Base-by-base conservation (phyloP, 1,140 invertebrate genomes). In the Drosophila littoralis region DNA sequence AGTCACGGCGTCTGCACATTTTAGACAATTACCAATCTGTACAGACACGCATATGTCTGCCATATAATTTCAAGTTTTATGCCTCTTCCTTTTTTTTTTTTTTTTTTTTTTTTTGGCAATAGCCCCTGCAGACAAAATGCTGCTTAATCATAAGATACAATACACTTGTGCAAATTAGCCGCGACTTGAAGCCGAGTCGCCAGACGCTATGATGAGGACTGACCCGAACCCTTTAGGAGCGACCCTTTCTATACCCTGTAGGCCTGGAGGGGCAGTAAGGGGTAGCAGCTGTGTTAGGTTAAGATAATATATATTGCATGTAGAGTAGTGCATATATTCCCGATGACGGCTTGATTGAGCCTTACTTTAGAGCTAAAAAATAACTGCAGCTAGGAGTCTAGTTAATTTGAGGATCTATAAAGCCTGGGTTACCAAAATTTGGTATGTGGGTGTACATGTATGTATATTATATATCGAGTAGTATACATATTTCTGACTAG, bases 141-240 rank as follows among this genome's bases (percentile, higher is more conserved):
- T 57, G 76, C 72, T 76, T 79, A 76, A 79, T 79, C 76, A 76
- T 76, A 79, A 76, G 63, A 54, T 71, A 57, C 72, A 63, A 52
- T 28, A 63, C 61, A 50, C 51, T 59, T 66, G 66, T 48, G 55
- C 72, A 76, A 79, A 79, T 79, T 78, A 78, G 76, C 73, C 67
- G 66, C 67, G 54, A 78, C 60, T 68, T 36, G 17, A 68, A 63
- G 57, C 67, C 50, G 38, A 60, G 43, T 43, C 38, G 17, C 52
- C 35, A 58, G 8, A 33, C 32, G 13, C 58, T n/a, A 42, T 48
- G 52, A 57, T 51, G 64, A 38, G 9, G 54, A 40, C 59, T 75
- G 75, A 74, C 58, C 74, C 74, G 57, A 28, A 75, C 59, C 60
- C 72, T 54, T 54, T 54, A 36, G 8, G 4, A 10, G 51, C 51